These are phyloP conservation scores for Entomobrya multifasciata DNA, from an alignment of 2,888 invertebrate species.

Conservation along the genomic window DNA sequence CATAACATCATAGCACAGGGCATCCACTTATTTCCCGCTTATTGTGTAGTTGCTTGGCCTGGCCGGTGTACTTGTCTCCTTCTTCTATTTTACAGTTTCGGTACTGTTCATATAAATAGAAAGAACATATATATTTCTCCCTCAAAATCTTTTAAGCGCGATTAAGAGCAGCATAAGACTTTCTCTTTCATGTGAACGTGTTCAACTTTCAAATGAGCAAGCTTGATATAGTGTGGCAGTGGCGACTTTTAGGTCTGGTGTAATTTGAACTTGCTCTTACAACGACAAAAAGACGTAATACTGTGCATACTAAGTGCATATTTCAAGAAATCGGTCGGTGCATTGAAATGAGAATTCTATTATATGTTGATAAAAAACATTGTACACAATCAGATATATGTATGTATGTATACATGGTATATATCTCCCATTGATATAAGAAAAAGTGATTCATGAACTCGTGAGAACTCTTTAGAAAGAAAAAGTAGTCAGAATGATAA, in stretches of 20 bases:
- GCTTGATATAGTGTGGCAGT: slow-evolving; percentile 7
- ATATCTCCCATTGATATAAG: too few relatives aligned
- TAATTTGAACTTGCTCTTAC: slow-evolving; percentile 36
- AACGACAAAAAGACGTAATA: slow-evolving; percentile 9
- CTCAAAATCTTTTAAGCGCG: slow-evolving; percentile 18
- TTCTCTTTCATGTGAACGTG: slow-evolving; percentile 42
- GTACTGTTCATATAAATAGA: too few relatives aligned
- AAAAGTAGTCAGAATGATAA: slow-evolving; percentile 14
- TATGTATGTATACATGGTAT: background rate
- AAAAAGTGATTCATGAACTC: too few relatives aligned
- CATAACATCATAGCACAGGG: too few relatives aligned
- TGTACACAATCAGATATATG: background rate
- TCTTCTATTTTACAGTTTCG: too few relatives aligned
- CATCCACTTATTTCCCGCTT: too few relatives aligned
- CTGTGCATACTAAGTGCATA: slow-evolving; percentile 56
- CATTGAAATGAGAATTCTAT: slow-evolving; percentile 32
- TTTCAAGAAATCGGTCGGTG: slow-evolving; percentile 37
- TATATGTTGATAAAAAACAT: background rate
- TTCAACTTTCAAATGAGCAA: slow-evolving; percentile 59
- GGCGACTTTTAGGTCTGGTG: background rate
- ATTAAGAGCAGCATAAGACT: slow-evolving; percentile 8
- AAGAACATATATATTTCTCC: background rate
- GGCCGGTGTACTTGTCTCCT: too few relatives aligned
- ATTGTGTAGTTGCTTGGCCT: too few relatives aligned
- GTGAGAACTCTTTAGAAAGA: too few relatives aligned